These are phyloP conservation scores for Amphiura filiformis DNA, from an alignment of 35 echinoderm and acorn worm genomes.

Conservation along the genomic window DNA sequence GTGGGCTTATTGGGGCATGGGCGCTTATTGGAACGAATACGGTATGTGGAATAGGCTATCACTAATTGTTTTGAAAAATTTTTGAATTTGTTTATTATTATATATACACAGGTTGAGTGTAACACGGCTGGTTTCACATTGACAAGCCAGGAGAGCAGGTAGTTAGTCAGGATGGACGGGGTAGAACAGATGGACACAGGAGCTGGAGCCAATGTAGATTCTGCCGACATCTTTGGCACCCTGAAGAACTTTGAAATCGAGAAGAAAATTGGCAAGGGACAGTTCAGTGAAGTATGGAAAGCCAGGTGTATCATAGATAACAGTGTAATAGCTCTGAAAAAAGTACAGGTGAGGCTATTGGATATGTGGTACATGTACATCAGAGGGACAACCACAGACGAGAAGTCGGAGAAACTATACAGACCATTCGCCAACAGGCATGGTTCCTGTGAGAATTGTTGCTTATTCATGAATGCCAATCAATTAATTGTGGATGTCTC, in stretches of 20 bases:
- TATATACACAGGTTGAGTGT: too few species aligned
- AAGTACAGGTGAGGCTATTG: slow-evolving; percentile 86
- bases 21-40: too few species aligned
- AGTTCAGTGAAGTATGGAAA: slow-evolving; percentile 96
- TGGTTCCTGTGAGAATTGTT: too few species aligned
- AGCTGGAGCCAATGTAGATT: background rate
- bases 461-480: too few species aligned
- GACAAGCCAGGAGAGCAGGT: too few species aligned
- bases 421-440: too few species aligned
- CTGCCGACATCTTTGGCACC: slow-evolving; percentile 43
- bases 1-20: too few species aligned
- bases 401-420: too few species aligned
- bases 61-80: background rate
- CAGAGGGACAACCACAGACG: background rate
- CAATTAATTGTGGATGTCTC: too few species aligned
- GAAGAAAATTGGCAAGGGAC: slow-evolving; percentile 95
- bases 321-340: slow-evolving; percentile 81
- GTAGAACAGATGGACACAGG: background rate
- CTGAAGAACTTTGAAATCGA: slow-evolving; percentile 81
- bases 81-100: background rate
- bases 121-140: too few species aligned
- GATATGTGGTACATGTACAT: background rate
- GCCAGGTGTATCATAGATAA: slow-evolving; percentile 79
- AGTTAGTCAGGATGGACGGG: background rate
- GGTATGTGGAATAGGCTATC: background rate